A percentile compares a stretch with the other conserved stretches of the same genome.
These are phyloP conservation scores for Drosophila parabipectinata DNA, from an alignment of 1,140 invertebrate genomes.

Conservation along the genomic window DNA sequence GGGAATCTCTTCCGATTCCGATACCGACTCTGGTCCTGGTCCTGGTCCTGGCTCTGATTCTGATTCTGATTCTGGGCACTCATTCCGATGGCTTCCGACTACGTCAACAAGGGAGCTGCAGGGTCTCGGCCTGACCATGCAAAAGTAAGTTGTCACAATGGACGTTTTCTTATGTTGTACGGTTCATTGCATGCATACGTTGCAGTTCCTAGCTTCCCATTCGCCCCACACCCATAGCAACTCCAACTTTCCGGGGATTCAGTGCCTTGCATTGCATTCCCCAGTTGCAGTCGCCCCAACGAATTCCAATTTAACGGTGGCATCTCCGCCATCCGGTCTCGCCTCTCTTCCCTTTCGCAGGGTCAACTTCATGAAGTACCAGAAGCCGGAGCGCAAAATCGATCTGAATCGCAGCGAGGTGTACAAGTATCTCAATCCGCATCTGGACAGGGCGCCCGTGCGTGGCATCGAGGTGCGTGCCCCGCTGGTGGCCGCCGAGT, in stretches of 20 bases:
- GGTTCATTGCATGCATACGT: slow-evolving; percentile 44
- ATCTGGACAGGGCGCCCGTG: slow-evolving; percentile 87
- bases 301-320: slow-evolving; percentile 40
- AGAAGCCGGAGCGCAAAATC: slow-evolving; percentile 88
- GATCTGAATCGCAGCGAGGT: slow-evolving; percentile 90
- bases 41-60: neutral
- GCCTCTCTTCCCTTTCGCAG: slow-evolving; percentile 83
- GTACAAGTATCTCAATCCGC: slow-evolving; percentile 89
- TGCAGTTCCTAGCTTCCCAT: slow-evolving; percentile 7
- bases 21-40: slow-evolving; percentile 5
- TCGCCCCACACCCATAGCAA: neutral
- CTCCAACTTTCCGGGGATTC: slow-evolving; percentile 8
- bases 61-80: neutral
- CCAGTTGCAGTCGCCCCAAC: slow-evolving; percentile 7
- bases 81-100: slow-evolving; percentile 16
- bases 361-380: slow-evolving; percentile 92
- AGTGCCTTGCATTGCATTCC: slow-evolving; percentile 20
- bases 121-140: slow-evolving; percentile 65
- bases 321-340: slow-evolving; percentile 8
- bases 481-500: slow-evolving; percentile 87
- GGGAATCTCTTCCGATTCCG: slow-evolving; percentile 27
- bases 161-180: slow-evolving; percentile 49
- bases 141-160: slow-evolving; percentile 74
- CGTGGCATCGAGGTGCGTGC: slow-evolving; percentile 88
- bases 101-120: slow-evolving; percentile 67